phyloP scores from a whole-genome alignment of 2,797 vertebrate genomes.

The Diglossa cyanea region DNA sequence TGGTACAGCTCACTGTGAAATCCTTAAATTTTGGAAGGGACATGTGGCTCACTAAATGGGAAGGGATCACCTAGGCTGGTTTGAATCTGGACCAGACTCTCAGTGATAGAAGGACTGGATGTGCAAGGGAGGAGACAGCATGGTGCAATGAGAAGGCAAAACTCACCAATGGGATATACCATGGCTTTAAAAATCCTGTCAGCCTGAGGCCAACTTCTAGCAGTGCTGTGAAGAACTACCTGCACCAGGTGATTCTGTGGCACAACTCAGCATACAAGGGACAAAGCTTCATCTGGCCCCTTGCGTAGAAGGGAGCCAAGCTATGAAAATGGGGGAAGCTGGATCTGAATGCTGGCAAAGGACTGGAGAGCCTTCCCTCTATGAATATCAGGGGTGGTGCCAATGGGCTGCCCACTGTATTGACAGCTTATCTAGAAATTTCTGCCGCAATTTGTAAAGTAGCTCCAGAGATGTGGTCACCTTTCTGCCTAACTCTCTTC shows the following conservation, averaged over 20 bases:
- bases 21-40: not conserved
- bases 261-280: not conserved
- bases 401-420: not conserved
- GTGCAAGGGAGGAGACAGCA: not conserved
- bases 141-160: accelerated
- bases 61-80: not conserved
- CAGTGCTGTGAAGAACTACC: not conserved
- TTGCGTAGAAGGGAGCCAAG: not conserved
- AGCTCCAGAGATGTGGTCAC: not conserved
- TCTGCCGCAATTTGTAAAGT: not conserved
- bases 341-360: not conserved
- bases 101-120: not conserved
- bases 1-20: not conserved
- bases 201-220: not conserved
- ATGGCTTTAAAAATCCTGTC: not conserved
- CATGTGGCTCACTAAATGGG: not conserved
- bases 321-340: not conserved
- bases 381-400: not conserved
- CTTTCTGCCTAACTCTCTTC: not conserved
- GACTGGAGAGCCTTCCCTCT: not conserved
- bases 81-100: not conserved
- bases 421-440: not conserved
- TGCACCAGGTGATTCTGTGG: not conserved
- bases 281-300: not conserved
- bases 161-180: not conserved